Conservation (phyloP, 2,888 invertebrate species). For the Dastarcus helophoroides region DNA sequence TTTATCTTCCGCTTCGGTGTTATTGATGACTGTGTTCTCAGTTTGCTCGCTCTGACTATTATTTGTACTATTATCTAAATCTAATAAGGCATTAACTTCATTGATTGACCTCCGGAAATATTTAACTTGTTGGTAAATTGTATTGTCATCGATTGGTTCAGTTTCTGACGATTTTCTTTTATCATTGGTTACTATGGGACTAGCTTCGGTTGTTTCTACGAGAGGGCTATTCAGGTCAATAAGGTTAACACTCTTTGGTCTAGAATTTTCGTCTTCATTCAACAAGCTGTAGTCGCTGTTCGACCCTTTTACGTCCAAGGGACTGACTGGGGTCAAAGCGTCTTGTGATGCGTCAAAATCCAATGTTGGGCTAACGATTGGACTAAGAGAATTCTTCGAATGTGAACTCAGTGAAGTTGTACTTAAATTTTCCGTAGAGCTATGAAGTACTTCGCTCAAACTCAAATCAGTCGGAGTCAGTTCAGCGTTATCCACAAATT, state of each 20-base stretch:
- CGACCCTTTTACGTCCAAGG: constrained; percentile 17
- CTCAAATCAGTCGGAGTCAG: constrained; percentile 25
- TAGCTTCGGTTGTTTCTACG: constrained; percentile 5
- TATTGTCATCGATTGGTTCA: constrained; percentile 33
- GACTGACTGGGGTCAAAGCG: constrained; percentile 16
- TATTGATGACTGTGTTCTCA: constrained; percentile 2
- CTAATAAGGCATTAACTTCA: constrained; percentile 55
- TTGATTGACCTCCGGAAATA: constrained; percentile 62
- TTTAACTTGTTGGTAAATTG: constrained; percentile 65
- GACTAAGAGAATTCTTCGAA: constrained; percentile 28
- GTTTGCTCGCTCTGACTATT: constrained; percentile 2
- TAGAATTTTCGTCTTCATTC: constrained; percentile 12
- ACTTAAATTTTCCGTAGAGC: constrained; percentile 33
- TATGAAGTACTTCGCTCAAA: constrained; percentile 30
- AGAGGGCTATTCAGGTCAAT: constrained; percentile 30
- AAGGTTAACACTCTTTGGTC: constrained; percentile 24
- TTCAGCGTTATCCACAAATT: constrained; percentile 26
- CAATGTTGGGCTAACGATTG: constrained; percentile 30
- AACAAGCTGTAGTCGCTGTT: constrained; percentile 18
- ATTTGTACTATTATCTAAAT: constrained; percentile 24
- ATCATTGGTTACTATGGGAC: constrained; percentile 18
- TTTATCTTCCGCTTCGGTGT: constrained; percentile 14
- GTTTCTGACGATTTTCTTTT: constrained; percentile 31
- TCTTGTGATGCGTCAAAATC: constrained; percentile 13
- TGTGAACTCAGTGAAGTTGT: constrained; percentile 35